These are phyloP conservation scores for Eupithecia subfuscata DNA, from an alignment of 2,888 invertebrate species.

Conservation along the genomic window DNA sequence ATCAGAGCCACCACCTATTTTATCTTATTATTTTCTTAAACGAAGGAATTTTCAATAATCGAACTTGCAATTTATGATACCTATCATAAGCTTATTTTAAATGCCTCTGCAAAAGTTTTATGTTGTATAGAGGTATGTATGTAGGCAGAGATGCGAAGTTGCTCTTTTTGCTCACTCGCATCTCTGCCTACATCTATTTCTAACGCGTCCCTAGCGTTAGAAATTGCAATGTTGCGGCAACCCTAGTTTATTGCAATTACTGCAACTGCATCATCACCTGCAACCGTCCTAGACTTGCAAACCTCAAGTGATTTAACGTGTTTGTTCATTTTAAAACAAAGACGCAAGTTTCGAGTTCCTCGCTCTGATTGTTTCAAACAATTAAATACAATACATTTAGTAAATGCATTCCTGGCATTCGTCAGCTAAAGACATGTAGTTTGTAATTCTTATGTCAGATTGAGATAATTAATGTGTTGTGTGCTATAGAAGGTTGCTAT, in stretches of 20 bases:
- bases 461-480: neutral
- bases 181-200: no score
- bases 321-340: slow-evolving; percentile 36
- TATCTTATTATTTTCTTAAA: no score
- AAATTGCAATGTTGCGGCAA: neutral
- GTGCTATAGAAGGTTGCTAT: neutral
- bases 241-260: neutral
- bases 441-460: slow-evolving; percentile 14
- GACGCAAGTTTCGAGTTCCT: slow-evolving; percentile 35
- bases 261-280: neutral
- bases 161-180: no score
- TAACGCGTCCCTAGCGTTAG: neutral
- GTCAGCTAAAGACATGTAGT: slow-evolving; percentile 17
- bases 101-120: no score
- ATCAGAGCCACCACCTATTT: no score
- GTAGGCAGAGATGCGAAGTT: no score
- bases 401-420: slow-evolving; percentile 24
- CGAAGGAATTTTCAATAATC: no score
- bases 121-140: no score
- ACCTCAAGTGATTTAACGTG: neutral
- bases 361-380: slow-evolving; percentile 46
- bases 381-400: slow-evolving; percentile 36
- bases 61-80: no score
- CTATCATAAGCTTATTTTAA: no score
- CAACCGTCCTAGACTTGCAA: neutral